phyloP scores from a whole-genome alignment of 2,797 vertebrate genomes.

The Cossypha niveicapilla region DNA sequence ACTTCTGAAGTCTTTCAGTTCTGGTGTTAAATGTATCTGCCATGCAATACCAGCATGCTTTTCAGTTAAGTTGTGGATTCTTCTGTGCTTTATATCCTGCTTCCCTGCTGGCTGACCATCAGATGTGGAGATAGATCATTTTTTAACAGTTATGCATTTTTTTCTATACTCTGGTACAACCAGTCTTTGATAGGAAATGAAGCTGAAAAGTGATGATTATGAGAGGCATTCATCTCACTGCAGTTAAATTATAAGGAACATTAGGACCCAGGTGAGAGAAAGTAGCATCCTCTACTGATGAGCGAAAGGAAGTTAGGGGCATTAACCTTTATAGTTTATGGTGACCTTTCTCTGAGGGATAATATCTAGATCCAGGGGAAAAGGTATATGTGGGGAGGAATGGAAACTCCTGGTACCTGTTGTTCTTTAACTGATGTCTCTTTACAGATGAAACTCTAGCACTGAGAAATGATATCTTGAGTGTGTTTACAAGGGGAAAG shows the following conservation, averaged over 20 bases:
- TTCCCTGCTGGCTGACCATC: background rate
- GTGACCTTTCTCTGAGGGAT: background rate
- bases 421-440: background rate
- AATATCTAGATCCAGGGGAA: background rate
- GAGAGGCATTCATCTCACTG: conserved; percentile 38
- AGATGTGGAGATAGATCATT: conserved; percentile 12
- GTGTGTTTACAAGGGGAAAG: background rate
- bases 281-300: conserved; percentile 20
- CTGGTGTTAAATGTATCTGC: background rate
- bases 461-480: background rate
- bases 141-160: conserved; percentile 21
- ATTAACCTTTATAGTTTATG: conserved; percentile 37
- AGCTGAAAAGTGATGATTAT: conserved; percentile 21
- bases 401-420: background rate
- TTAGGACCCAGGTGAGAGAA: conserved; percentile 13
- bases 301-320: background rate
- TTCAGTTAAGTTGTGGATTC: background rate
- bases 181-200: conserved; percentile 28
- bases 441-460: background rate
- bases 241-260: conserved; percentile 2
- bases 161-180: background rate
- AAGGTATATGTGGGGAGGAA: background rate
- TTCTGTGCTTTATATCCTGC: background rate
- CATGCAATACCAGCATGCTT: background rate
- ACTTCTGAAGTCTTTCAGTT: conserved; percentile 1